Evolutionary conservation across 2,113 vertebrate species (phyloP), one percentile per base, ranked within the genome.

Genomic region (Isurus oxyrinchus): DNA sequence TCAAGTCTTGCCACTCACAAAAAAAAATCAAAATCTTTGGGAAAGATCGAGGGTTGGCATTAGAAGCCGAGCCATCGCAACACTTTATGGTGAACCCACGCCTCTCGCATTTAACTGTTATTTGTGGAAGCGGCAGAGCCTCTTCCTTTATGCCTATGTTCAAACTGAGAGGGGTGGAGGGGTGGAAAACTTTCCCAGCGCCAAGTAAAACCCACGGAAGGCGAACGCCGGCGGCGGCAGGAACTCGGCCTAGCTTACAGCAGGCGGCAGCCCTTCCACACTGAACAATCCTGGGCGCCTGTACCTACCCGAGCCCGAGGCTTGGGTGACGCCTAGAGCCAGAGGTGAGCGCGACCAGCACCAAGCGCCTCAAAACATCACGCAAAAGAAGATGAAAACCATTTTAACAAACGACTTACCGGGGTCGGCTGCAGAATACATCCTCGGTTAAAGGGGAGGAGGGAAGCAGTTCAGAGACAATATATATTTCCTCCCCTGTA

Each of bases 401-500:
- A 31, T 91, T 44, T 44, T 84, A 81, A 55, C 6, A 35, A 61
- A 6, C 35, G 2, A 76, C 94, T 95, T 63, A 95, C 94, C 67
- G 44, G 67, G 90, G 4, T 72, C 94, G 49, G 66, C 67, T 55
- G 94, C 49, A 5, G 94, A 72, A 95, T 55, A 95, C 94, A 95
- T 95, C 66, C 27, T 95, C 27, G 40, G 21, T 95, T 95, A 1
- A 44, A 55, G 10, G 57, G 91, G 59, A 23, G n/a, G 59, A 59
- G 57, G 44, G 90, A 66, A 16, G 25, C 66, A 27, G 94, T 2
- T 14, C 63, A 66, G 63, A 66, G 63, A 66, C 63, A 19, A 66
- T 66, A 66, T 66, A 1, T 16, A 66, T 59, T 19, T 66, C 67
- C 66, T 72, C 72, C 72, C 72, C 72, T 31, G 72, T 76, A 31